A percentile compares a stretch with the other conserved stretches of the same genome.
Conservation (phyloP, 1,140 invertebrate genomes). For the Hormaphis cornu region DNA sequence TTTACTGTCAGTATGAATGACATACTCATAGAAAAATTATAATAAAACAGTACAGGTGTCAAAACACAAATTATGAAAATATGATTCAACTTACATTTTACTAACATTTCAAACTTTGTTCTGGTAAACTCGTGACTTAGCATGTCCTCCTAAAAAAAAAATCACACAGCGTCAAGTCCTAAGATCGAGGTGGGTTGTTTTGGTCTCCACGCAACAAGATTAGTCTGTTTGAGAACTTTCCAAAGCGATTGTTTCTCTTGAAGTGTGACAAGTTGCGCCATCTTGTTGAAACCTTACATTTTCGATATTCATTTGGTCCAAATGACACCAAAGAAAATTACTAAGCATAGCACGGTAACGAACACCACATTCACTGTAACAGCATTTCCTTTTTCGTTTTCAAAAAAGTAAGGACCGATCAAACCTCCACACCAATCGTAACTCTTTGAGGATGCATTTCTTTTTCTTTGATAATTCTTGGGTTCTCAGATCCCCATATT, state of each 20-base stretch:
- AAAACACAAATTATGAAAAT: too few relatives aligned
- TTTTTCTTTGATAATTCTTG: constrained; percentile 39
- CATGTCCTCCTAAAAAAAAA: background rate
- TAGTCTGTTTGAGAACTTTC: background rate
- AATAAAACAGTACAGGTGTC: too few relatives aligned
- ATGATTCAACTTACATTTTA: too few relatives aligned
- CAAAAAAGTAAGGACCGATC: constrained; percentile 39
- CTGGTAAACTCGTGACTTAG: background rate
- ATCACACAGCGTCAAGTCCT: background rate
- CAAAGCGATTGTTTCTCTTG: too few relatives aligned
- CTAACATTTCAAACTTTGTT: background rate
- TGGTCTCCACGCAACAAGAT: background rate
- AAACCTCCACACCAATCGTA: constrained; percentile 39
- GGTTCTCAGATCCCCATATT: constrained; percentile 39
- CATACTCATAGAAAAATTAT: too few relatives aligned
- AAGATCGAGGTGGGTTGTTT: background rate
- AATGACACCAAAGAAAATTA: constrained; percentile 10
- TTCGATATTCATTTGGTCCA: too few relatives aligned
- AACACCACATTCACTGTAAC: constrained; percentile 37
- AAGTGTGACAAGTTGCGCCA: too few relatives aligned
- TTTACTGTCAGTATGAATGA: too few relatives aligned
- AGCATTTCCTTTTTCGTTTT: constrained; percentile 36
- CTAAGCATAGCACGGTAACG: constrained; percentile 35
- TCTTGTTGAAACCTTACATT: too few relatives aligned
- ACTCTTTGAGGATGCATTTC: constrained; percentile 40